A percentile compares a stretch with the other conserved stretches of the same genome.
Evolutionary conservation across 2,113 vertebrate genomes (phyloP).

Genomic region (Dasyornis broadbenti): DNA sequence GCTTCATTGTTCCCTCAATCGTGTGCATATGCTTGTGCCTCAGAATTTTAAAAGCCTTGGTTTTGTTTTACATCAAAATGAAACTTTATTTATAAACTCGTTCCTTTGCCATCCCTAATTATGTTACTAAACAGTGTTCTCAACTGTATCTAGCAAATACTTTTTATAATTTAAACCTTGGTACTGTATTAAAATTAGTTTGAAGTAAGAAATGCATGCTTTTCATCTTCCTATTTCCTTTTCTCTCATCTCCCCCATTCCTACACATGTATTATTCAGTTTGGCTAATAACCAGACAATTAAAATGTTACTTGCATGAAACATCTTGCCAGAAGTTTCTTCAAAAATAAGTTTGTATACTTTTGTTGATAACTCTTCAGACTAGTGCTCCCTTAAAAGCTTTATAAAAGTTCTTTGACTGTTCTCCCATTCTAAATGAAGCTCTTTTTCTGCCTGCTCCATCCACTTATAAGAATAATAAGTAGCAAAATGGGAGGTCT

Average conservation of each 20-base stretch:
- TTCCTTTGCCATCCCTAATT: background rate
- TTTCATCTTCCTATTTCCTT: background rate
- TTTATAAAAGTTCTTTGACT: background rate
- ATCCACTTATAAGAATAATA: background rate
- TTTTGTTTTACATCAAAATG: background rate
- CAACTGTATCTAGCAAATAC: background rate
- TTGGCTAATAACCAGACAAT: background rate
- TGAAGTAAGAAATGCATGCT: background rate
- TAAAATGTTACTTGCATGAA: background rate
- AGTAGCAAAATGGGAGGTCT: background rate
- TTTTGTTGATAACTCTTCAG: background rate
- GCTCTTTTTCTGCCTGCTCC: accelerated
- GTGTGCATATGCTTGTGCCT: background rate
- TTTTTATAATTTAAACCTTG: background rate
- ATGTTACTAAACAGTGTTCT: background rate
- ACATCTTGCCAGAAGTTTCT: background rate
- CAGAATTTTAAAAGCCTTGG: background rate
- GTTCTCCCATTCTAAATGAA: background rate
- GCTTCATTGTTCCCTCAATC: background rate
- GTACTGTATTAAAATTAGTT: background rate
- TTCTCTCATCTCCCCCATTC: background rate
- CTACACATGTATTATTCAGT: background rate
- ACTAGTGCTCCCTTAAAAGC: background rate
- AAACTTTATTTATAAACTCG: slow-evolving; percentile 6
- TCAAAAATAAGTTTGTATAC: background rate